phyloP scores from a whole-genome alignment of 2,797 vertebrate species.

The Tenualosa ilisha region DNA sequence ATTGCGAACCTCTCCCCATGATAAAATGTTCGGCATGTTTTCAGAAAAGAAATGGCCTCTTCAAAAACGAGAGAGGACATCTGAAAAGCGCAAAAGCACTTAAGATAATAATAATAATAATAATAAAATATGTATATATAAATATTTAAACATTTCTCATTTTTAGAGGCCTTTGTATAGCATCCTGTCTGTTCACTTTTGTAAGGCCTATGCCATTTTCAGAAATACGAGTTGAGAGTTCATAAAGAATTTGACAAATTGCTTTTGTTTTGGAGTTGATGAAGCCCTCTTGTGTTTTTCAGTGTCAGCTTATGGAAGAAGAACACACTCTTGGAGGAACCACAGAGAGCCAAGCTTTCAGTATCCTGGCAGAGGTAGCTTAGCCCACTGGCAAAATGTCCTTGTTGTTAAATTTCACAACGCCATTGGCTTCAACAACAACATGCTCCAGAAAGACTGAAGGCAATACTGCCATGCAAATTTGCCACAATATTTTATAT shows the following conservation, averaged over 20 bases:
- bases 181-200: neutral
- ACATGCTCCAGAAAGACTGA: neutral
- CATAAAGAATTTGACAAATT: neutral
- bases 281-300: neutral
- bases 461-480: neutral
- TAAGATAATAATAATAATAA: neutral
- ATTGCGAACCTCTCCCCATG: neutral
- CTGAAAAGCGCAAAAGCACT: neutral
- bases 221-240: neutral
- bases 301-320: neutral
- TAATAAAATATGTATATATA: neutral
- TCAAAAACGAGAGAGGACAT: neutral
- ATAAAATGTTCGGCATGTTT: neutral
- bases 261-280: neutral
- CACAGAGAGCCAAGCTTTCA: neutral
- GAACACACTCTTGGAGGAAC: neutral
- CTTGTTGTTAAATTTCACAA: neutral
- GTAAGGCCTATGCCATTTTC: neutral
- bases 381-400: neutral
- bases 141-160: neutral
- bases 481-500: neutral
- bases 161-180: neutral
- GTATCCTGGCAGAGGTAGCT: constrained; percentile 8
- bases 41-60: neutral
- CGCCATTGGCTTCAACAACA: neutral